Percentiles rank a stretch among this genome's conserved stretches.
Conservation (phyloP, 2,888 invertebrate genomes). For the Bellardia bayeri region DNA sequence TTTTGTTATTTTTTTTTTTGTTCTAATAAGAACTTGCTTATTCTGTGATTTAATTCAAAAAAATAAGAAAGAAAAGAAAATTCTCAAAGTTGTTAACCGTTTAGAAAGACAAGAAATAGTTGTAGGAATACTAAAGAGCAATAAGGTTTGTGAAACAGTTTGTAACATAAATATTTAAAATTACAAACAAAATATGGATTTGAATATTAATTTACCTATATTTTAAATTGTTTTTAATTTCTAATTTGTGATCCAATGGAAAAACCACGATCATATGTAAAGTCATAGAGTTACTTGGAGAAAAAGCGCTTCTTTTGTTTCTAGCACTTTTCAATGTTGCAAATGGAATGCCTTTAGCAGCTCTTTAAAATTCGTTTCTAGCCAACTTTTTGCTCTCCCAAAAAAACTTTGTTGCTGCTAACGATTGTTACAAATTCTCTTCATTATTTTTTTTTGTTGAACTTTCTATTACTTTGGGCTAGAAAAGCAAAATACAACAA, state of each 20-base stretch:
- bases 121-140: neutral
- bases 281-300: too few relatives aligned
- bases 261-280: too few relatives aligned
- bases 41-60: neutral
- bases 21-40: neutral
- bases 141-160: neutral
- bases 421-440: neutral
- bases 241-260: too few relatives aligned
- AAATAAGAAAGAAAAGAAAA: neutral
- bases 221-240: too few relatives aligned
- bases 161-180: neutral
- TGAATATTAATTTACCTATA: too few relatives aligned
- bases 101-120: constrained; percentile 35
- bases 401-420: neutral
- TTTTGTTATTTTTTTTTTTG: neutral
- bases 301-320: too few relatives aligned
- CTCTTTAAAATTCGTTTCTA: neutral
- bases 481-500: neutral
- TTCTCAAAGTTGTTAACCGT: constrained; percentile 45
- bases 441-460: neutral
- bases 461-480: constrained; percentile 10
- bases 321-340: too few relatives aligned
- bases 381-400: neutral
- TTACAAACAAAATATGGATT: too few relatives aligned
- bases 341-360: neutral